These are phyloP conservation scores for Pandemis heparana DNA, from an alignment of 2,888 invertebrate genomes.

Conservation along the genomic window DNA sequence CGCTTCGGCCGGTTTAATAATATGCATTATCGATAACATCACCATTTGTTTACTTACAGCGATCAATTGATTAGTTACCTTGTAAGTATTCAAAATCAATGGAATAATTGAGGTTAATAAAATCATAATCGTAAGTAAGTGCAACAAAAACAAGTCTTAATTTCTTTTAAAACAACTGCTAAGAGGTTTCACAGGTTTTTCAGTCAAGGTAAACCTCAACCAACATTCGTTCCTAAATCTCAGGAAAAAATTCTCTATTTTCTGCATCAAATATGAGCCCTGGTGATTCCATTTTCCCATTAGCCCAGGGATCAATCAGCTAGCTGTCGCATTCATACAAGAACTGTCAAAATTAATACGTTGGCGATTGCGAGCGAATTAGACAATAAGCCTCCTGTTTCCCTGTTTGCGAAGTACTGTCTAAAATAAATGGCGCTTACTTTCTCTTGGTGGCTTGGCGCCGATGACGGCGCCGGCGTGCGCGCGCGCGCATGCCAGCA, in stretches of 20 bases:
- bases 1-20: background rate
- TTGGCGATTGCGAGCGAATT: too few species aligned
- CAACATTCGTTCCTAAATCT: too few species aligned
- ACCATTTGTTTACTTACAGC: background rate
- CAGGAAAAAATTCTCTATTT: too few species aligned
- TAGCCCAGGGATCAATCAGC: too few species aligned
- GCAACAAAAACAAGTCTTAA: background rate
- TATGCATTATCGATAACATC: conserved; percentile 3
- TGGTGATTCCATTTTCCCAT: too few species aligned
- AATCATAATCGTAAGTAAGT: background rate
- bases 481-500: conserved; percentile 66
- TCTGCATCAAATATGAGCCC: too few species aligned
- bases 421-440: conserved; percentile 54
- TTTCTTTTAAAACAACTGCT: background rate
- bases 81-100: background rate
- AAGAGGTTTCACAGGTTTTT: too few species aligned
- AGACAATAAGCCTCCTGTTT: too few species aligned
- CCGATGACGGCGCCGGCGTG: conserved; percentile 53
- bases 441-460: conserved; percentile 47
- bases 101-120: background rate
- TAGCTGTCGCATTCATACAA: too few species aligned
- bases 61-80: background rate
- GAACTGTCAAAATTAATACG: too few species aligned
- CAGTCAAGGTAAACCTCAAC: too few species aligned
- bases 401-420: too few species aligned